phyloP scores from a whole-genome alignment of 2,888 invertebrate species.

The Eueremaeus valkanovi region DNA sequence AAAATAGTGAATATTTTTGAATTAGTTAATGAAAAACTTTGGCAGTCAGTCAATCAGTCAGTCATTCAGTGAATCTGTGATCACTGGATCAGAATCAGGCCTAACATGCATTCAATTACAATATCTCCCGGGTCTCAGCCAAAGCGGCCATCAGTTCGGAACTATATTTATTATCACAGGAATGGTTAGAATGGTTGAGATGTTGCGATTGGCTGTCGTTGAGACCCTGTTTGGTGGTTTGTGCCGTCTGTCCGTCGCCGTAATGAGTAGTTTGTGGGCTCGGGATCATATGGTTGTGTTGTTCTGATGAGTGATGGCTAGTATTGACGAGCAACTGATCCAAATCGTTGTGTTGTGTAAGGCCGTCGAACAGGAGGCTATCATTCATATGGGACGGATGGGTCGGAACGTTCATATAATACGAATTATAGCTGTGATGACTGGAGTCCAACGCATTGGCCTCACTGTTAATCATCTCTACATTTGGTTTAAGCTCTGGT shows the following conservation, averaged over 20 bases:
- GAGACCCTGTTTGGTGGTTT: conserved; percentile 1
- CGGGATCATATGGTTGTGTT: conserved; percentile 11
- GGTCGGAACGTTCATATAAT: background rate
- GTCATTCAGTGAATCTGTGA: background rate
- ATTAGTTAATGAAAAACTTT: background rate
- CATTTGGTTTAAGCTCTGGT: conserved; percentile 30
- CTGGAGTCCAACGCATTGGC: background rate
- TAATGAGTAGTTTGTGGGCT: background rate
- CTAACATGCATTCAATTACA: too few relatives aligned
- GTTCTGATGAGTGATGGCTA: conserved; percentile 25
- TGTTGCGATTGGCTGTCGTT: conserved; percentile 44
- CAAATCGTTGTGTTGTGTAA: conserved; percentile 1
- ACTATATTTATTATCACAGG: conserved; percentile 43
- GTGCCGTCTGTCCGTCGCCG: too few relatives aligned
- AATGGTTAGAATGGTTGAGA: conserved; percentile 43
- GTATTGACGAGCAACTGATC: background rate
- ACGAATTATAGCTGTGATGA: conserved; percentile 16
- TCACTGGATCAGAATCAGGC: background rate
- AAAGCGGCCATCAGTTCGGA: conserved; percentile 47
- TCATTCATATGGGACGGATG: background rate
- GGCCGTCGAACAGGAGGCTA: background rate
- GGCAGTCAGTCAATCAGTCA: background rate
- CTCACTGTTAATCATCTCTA: conserved; percentile 12
- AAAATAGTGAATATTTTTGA: too few relatives aligned
- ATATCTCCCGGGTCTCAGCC: conserved; percentile 46